Percentiles rank a stretch among this genome's conserved stretches.
Evolutionary conservation across 92 coral and sea anemone genomes (phyloP).

Genomic region (Micromussa lordhowensis): DNA sequence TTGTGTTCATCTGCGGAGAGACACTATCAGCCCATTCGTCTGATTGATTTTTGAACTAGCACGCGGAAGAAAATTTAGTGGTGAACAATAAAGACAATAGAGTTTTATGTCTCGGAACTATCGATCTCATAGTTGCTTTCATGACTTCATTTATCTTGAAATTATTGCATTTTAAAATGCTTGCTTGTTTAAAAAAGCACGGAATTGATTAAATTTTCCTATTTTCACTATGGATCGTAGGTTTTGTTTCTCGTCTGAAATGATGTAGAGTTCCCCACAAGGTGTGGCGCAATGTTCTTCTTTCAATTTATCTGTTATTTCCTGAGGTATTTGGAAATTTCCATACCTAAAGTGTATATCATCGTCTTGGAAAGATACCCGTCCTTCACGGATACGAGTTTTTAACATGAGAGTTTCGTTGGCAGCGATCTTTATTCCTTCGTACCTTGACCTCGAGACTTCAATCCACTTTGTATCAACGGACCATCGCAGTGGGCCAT

Average conservation of each 20-base stretch:
- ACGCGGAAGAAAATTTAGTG: no score
- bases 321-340: neutral
- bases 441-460: neutral
- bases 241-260: conserved; percentile 1
- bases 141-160: no score
- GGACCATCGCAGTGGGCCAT: neutral
- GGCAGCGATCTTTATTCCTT: neutral
- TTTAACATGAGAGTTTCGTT: neutral
- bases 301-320: neutral
- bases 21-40: no score
- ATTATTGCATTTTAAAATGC: no score
- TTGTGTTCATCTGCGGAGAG: no score
- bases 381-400: neutral
- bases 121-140: no score
- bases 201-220: no score
- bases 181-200: neutral
- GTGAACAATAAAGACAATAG: no score
- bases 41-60: no score
- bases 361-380: neutral
- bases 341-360: neutral
- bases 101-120: no score
- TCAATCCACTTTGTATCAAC: neutral
- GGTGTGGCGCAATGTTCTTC: neutral
- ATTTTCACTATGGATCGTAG: neutral
- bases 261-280: neutral